Percentiles rank a stretch among this genome's conserved stretches.
phyloP scores from a whole-genome alignment of 2,797 vertebrate species.

The Paramormyrops hopkinsi region DNA sequence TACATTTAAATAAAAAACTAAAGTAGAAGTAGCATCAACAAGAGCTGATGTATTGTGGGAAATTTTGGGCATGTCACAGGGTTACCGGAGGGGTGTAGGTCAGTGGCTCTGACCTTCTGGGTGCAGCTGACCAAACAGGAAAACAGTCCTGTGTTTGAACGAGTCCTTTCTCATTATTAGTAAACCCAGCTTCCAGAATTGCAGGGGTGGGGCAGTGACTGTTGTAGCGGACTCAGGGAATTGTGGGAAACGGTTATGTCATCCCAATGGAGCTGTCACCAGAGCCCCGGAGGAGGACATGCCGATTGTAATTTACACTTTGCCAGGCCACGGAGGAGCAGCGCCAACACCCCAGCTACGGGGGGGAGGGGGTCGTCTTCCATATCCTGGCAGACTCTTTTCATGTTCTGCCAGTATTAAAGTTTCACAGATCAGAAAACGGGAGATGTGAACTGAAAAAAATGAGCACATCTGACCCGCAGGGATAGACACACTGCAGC shows the following conservation, averaged over 20 bases:
- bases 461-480: not conserved
- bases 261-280: conserved; percentile 27
- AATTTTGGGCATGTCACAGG: not conserved
- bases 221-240: conserved; percentile 37
- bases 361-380: conserved; percentile 50
- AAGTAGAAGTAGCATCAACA: not conserved
- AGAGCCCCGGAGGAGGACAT: conserved; percentile 42
- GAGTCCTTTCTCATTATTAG: conserved; percentile 29
- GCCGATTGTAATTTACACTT: conserved; percentile 66
- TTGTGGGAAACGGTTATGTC: conserved; percentile 38
- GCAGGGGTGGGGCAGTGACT: conserved; percentile 28
- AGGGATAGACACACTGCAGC: not conserved
- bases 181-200: conserved; percentile 20
- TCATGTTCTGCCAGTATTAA: conserved; percentile 38
- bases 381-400: conserved; percentile 56
- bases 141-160: conserved; percentile 11
- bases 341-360: conserved; percentile 52
- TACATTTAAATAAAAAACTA: not conserved
- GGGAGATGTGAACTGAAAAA: not conserved
- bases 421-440: conserved; percentile 36
- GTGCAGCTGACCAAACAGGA: not conserved
- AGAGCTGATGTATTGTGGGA: not conserved
- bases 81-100: not conserved
- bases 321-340: conserved; percentile 47
- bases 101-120: not conserved